phyloP scores from a whole-genome alignment of 2,113 vertebrate species.

The Bombycilla garrulus region DNA sequence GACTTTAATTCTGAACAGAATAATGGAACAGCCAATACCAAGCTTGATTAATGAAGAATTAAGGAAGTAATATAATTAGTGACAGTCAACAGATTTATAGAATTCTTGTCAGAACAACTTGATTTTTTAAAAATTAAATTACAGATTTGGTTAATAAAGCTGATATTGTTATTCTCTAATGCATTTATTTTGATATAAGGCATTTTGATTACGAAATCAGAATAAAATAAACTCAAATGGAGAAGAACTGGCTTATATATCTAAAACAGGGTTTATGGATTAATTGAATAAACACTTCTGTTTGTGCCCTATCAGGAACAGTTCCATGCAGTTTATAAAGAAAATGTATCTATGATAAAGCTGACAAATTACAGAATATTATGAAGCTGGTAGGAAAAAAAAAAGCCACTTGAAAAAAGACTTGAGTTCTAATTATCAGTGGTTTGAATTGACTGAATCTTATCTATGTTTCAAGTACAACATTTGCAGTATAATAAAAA shows the following conservation, averaged over 20 bases:
- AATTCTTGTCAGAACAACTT: constrained; percentile 53
- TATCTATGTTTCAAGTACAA: neutral
- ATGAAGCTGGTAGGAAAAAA: neutral
- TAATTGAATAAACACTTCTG: neutral
- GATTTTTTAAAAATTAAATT: constrained; percentile 38
- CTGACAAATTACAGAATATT: neutral
- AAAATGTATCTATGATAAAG: neutral
- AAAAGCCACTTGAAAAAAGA: neutral
- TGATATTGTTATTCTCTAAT: constrained; percentile 40
- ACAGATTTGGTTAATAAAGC: constrained; percentile 46
- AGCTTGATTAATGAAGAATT: constrained; percentile 33
- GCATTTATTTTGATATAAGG: constrained; percentile 36
- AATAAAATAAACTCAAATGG: constrained; percentile 19
- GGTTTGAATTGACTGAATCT: neutral
- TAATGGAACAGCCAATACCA: neutral
- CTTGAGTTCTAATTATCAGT: neutral
- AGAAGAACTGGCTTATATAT: neutral
- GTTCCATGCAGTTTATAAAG: neutral
- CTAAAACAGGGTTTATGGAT: neutral
- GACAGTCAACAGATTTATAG: constrained; percentile 30
- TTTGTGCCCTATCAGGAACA: neutral
- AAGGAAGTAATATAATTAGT: constrained; percentile 41
- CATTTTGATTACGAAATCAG: constrained; percentile 43
- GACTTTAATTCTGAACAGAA: constrained; percentile 21
- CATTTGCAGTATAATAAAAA: neutral